Percentiles rank a stretch among this genome's conserved stretches.
Evolutionary conservation across 2,113 vertebrate genomes (phyloP).

Genomic region (Coturnix japonica): DNA sequence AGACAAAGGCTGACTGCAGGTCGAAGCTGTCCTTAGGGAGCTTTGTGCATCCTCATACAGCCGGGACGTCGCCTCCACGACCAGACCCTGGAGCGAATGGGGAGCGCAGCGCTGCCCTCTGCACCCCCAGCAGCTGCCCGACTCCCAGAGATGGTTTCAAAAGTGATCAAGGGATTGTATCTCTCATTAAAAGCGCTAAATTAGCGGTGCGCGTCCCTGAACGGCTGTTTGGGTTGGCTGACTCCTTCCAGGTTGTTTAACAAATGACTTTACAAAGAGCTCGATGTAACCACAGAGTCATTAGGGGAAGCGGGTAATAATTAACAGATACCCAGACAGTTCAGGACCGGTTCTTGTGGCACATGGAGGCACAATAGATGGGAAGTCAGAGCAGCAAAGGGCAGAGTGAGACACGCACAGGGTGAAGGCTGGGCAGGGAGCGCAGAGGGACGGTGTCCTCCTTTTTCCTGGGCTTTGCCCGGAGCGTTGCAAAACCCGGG

Average conservation of each 20-base stretch:
- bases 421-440: too few species aligned
- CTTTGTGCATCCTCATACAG: not conserved
- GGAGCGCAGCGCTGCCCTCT: not conserved
- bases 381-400: not conserved
- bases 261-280: not conserved
- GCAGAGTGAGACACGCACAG: not conserved
- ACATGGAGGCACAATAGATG: accelerated
- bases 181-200: not conserved
- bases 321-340: not conserved
- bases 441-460: accelerated
- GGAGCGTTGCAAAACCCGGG: accelerated
- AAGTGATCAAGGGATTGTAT: not conserved
- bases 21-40: not conserved
- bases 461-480: not conserved
- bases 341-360: accelerated
- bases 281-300: not conserved
- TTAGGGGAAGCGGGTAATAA: not conserved
- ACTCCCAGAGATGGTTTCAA: not conserved
- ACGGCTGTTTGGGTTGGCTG: not conserved
- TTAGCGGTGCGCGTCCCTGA: not conserved
- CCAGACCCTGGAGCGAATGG: not conserved
- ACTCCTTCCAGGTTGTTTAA: not conserved
- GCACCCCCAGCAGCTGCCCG: not conserved
- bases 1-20: not conserved
- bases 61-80: not conserved